phyloP scores from a whole-genome alignment of 2,113 vertebrate genomes.

The Coryphaenoides rupestris region DNA sequence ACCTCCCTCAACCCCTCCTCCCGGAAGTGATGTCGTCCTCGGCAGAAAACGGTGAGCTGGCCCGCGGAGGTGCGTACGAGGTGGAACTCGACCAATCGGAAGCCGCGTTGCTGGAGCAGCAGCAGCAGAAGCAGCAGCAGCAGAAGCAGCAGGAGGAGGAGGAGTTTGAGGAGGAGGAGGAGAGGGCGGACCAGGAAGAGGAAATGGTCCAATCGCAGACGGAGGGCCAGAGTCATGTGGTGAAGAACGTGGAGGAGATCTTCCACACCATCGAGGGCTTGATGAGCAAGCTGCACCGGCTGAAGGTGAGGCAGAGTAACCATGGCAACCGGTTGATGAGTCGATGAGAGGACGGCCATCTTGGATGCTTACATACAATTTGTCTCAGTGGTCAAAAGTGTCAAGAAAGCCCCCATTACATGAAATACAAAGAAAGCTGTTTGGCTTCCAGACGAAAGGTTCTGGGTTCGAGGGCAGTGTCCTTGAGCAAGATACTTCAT shows the following conservation, averaged over 20 bases:
- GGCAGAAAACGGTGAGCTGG: conserved; percentile 23
- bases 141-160: too few relatives aligned
- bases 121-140: too few relatives aligned
- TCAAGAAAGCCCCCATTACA: too few relatives aligned
- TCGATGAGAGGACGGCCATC: too few relatives aligned
- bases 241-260: conserved; percentile 71
- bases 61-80: not conserved
- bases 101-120: conserved; percentile 9
- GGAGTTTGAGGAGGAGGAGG: too few relatives aligned
- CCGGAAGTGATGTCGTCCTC: not conserved
- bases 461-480: too few relatives aligned
- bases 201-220: conserved; percentile 26
- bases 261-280: conserved; percentile 69
- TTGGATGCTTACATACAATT: too few relatives aligned
- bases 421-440: too few relatives aligned
- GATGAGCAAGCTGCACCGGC: conserved; percentile 65
- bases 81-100: conserved; percentile 2
- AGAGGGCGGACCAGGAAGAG: conserved; percentile 3
- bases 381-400: too few relatives aligned
- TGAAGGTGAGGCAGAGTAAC: conserved; percentile 60
- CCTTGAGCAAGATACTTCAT: too few relatives aligned
- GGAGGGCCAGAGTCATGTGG: conserved; percentile 43
- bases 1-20: conserved; percentile 17
- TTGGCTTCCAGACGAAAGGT: too few relatives aligned
- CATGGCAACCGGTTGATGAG: too few relatives aligned